phyloP scores from a whole-genome alignment of 1,140 invertebrate genomes.

The Bicyclus anynana region DNA sequence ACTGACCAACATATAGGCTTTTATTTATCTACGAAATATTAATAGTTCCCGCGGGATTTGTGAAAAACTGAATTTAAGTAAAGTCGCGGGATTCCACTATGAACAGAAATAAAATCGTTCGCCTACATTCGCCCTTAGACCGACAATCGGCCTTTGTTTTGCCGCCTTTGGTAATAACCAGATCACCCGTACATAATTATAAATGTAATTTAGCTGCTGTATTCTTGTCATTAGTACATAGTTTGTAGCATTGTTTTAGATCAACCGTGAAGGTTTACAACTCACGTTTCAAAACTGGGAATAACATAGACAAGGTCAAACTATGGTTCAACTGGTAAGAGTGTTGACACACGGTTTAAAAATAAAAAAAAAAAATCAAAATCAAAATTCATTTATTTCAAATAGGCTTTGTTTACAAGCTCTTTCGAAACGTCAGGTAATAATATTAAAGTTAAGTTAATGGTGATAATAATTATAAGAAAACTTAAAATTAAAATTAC shows the following conservation, averaged over 20 bases:
- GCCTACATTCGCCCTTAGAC: not conserved
- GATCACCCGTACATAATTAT: slow-evolving; percentile 20
- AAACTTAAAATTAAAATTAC: no score
- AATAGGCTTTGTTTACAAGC: no score
- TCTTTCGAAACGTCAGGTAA: no score
- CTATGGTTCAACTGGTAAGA: not conserved
- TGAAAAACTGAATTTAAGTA: no score
- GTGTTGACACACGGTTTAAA: not conserved
- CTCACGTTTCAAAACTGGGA: slow-evolving; percentile 8
- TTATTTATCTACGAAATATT: no score
- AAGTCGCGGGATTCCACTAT: no score
- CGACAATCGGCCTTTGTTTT: slow-evolving; percentile 19
- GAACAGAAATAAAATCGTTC: not conserved
- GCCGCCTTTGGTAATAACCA: slow-evolving; percentile 6
- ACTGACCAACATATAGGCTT: no score
- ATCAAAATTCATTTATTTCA: not conserved
- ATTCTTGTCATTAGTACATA: slow-evolving; percentile 8
- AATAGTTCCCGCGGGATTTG: no score
- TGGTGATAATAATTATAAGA: no score
- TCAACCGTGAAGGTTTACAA: slow-evolving; percentile 14
- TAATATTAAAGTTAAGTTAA: no score
- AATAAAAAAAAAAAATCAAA: not conserved
- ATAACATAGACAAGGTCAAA: not conserved
- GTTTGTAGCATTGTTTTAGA: slow-evolving; percentile 16
- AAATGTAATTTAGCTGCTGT: slow-evolving; percentile 14